A percentile compares a stretch with the other conserved stretches of the same genome.
These are phyloP conservation scores for Acrossocheilus fasciatus DNA, from an alignment of 2,797 vertebrate species.

Conservation along the genomic window DNA sequence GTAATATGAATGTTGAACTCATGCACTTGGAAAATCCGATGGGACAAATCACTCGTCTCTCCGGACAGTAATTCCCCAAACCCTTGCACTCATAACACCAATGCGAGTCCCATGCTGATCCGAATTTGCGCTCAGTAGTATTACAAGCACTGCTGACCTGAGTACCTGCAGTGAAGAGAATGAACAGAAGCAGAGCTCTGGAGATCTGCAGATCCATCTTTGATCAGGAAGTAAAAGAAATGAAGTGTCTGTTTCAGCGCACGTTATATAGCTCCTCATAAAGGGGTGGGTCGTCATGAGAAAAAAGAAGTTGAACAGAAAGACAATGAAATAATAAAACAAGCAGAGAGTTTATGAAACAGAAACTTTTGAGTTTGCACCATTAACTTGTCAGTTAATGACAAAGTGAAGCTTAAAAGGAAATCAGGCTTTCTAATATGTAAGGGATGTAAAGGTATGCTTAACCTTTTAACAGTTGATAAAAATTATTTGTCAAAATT, in stretches of 20 bases:
- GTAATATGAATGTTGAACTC: not conserved
- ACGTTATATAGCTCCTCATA: not conserved
- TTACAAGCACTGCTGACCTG: rapidly evolving
- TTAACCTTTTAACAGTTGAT: not conserved
- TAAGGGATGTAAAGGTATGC: not conserved
- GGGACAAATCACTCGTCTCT: not conserved
- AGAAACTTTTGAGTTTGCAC: not conserved
- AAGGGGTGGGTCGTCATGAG: not conserved
- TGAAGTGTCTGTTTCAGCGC: not conserved
- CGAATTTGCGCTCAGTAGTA: rapidly evolving
- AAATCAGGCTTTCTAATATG: not conserved
- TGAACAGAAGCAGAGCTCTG: not conserved
- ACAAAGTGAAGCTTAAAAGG: not conserved
- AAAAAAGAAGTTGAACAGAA: not conserved
- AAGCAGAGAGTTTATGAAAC: not conserved
- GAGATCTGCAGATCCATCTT: not conserved
- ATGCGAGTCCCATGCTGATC: not conserved
- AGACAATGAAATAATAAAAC: not conserved
- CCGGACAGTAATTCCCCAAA: not conserved
- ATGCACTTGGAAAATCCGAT: not conserved
- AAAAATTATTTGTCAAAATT: no score
- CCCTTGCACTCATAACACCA: not conserved
- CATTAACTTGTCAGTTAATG: not conserved
- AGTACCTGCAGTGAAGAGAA: rapidly evolving
- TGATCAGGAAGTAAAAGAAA: not conserved